Percentiles rank a stretch among this genome's conserved stretches.
Conservation (phyloP, 1,140 invertebrate species). For the Papilio polyxenes region DNA sequence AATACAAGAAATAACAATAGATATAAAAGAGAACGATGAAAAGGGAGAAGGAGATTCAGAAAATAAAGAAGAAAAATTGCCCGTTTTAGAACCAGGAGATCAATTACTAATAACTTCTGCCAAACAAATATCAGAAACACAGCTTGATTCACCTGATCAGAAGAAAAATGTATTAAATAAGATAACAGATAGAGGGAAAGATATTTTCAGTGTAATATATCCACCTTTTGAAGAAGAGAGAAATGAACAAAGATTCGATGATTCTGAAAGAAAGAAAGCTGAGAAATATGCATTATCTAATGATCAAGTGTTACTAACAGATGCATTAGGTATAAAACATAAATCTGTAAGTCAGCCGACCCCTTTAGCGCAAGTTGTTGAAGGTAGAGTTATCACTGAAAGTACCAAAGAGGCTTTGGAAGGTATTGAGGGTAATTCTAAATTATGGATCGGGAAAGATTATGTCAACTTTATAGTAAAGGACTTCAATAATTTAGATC, state of each 20-base stretch:
- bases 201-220: slow-evolving; percentile 86
- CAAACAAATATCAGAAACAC: slow-evolving; percentile 54
- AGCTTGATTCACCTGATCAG: slow-evolving; percentile 86
- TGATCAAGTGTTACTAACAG: slow-evolving; percentile 66
- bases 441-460: slow-evolving; percentile 99
- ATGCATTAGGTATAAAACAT: slow-evolving; percentile 59
- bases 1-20: slow-evolving; percentile 46
- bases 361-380: slow-evolving; percentile 68
- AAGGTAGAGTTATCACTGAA: slow-evolving; percentile 73
- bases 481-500: slow-evolving; percentile 95
- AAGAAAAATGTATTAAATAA: slow-evolving; percentile 85
- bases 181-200: slow-evolving; percentile 85
- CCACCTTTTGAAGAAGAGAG: slow-evolving; percentile 80
- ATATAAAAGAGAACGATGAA: slow-evolving; percentile 45
- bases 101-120: slow-evolving; percentile 78
- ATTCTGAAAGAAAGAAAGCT: slow-evolving; percentile 79
- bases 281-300: slow-evolving; percentile 75
- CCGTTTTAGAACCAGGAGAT: slow-evolving; percentile 81
- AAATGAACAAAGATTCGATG: slow-evolving; percentile 77
- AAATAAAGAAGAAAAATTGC: slow-evolving; percentile 56
- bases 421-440: slow-evolving; percentile 83
- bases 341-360: slow-evolving; percentile 53
- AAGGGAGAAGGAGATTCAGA: slow-evolving; percentile 47
- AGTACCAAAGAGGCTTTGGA: slow-evolving; percentile 71
- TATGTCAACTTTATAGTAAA: slow-evolving; percentile 99